A percentile compares a stretch with the other conserved stretches of the same genome.
Evolutionary conservation across 2,888 invertebrate species (phyloP).

Genomic region (Lasioglossum figueresi): DNA sequence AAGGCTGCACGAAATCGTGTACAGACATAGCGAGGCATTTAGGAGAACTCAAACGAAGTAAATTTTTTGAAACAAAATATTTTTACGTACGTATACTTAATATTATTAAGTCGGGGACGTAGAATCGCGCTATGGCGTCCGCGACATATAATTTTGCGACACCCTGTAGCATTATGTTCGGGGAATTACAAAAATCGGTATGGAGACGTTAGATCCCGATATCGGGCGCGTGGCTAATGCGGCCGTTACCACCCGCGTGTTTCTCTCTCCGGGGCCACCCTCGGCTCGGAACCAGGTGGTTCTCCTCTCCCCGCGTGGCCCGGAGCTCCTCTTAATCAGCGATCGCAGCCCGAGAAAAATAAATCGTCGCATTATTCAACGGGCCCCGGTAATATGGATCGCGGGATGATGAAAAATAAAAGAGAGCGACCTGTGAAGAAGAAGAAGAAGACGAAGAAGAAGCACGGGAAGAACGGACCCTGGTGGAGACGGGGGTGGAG

Average conservation of each 20-base stretch:
- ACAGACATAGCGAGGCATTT: no score
- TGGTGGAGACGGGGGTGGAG: constrained; percentile 56
- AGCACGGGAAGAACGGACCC: constrained; percentile 41
- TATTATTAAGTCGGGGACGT: no score
- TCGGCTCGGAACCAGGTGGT: constrained; percentile 26
- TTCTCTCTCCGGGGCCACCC: constrained; percentile 50
- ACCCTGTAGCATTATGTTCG: neutral
- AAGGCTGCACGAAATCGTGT: neutral
- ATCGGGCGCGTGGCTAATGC: constrained; percentile 58
- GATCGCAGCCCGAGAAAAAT: constrained; percentile 79
- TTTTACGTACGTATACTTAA: no score
- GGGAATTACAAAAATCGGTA: constrained; percentile 17
- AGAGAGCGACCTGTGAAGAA: constrained; percentile 41
- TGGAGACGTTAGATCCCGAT: constrained; percentile 43
- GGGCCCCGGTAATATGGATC: constrained; percentile 78
- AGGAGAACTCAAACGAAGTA: no score
- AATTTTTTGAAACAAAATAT: no score
- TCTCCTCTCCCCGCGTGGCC: constrained; percentile 26
- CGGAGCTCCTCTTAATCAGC: constrained; percentile 76
- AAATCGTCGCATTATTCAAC: constrained; percentile 82
- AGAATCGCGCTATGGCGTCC: no score
- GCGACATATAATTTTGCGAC: no score
- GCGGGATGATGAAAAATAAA: constrained; percentile 65
- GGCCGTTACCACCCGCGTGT: constrained; percentile 53
- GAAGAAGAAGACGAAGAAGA: constrained; percentile 21